Evolutionary conservation across 2,797 vertebrate genomes (phyloP).

Genomic region (Zalophus californianus): DNA sequence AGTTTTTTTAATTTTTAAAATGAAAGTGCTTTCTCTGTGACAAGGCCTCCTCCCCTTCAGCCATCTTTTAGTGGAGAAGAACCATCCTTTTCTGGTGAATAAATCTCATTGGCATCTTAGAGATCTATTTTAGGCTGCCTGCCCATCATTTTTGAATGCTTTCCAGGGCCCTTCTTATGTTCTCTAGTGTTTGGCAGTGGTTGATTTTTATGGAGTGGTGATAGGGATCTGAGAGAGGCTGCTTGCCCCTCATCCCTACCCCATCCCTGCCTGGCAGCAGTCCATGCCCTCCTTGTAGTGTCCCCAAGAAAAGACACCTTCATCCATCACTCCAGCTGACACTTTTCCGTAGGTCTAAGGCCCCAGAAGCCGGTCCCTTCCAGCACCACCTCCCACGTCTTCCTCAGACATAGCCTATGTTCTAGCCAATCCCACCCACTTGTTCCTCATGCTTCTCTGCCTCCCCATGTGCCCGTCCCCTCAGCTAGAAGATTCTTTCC

Average conservation of each 20-base stretch:
- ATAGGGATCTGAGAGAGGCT: background rate
- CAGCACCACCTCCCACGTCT: background rate
- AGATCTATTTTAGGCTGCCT: background rate
- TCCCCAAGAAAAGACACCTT: background rate
- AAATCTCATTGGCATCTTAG: background rate
- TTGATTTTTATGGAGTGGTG: background rate
- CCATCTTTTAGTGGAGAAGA: background rate
- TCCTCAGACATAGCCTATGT: background rate
- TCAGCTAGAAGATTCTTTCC: background rate
- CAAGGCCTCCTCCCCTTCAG: background rate
- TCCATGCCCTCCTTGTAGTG: background rate
- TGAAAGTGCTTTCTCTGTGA: background rate
- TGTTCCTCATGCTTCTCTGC: background rate
- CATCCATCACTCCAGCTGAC: background rate
- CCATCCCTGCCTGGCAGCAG: rapidly evolving
- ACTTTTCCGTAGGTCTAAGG: background rate
- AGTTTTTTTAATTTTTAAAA: background rate
- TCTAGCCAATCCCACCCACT: background rate
- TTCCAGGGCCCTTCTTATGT: background rate
- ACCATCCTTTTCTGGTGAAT: background rate
- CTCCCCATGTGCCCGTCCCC: background rate
- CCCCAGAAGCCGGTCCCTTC: background rate
- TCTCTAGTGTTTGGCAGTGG: background rate
- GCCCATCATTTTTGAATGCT: background rate
- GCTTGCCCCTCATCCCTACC: no score